Evolutionary conservation across 2,113 vertebrate genomes (phyloP), one percentile per base, ranked within the genome.

Genomic region (Solea solea): DNA sequence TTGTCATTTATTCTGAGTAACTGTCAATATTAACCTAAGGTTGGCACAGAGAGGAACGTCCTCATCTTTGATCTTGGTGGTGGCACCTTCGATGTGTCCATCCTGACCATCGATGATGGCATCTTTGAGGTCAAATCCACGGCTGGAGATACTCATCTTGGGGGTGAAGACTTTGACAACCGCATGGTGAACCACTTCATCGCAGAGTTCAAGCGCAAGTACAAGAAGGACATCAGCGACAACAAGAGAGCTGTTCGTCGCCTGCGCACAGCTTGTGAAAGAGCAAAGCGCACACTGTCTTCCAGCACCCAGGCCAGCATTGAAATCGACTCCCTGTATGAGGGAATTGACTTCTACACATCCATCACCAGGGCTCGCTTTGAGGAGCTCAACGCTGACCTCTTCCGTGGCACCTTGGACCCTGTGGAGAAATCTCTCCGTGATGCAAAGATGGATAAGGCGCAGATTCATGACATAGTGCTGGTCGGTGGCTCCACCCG

Each of bases 261-360:
- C 78, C 89, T 95, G 61, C 94, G 93, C 76, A 94, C 92, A 0
- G 93, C 94, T 8, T 94, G 93, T 0, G 93, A 95, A 77, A 84
- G 93, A 51, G 93, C 93, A 1, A 95, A 95, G 86, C 93, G 94
- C 72, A 94, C 93, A 42, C 83, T 95, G 70, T 95, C 94, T 69
- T 94, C 94, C 84, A 95, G 94, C 90, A 93, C 92, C 46, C 93
- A 94, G 85, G 93, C 94, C 79, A 95, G 93, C 78, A 93, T 95
- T 2, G 93, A 94, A 58, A 93, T 94, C 2, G 97, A 98, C 82
- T 97, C 97, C 4, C 93, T 98, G 0, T 98, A 94, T 0, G 97
- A 98, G 87, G 97, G 97, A n/a, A 93, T 96, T 46, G 96, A 98
- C 69, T 98, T 98, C 94, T 98, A 98, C 91, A 98, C 97, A 0